phyloP scores from a whole-genome alignment of 2,113 vertebrate genomes.

The Tenebrosternarchus preto region DNA sequence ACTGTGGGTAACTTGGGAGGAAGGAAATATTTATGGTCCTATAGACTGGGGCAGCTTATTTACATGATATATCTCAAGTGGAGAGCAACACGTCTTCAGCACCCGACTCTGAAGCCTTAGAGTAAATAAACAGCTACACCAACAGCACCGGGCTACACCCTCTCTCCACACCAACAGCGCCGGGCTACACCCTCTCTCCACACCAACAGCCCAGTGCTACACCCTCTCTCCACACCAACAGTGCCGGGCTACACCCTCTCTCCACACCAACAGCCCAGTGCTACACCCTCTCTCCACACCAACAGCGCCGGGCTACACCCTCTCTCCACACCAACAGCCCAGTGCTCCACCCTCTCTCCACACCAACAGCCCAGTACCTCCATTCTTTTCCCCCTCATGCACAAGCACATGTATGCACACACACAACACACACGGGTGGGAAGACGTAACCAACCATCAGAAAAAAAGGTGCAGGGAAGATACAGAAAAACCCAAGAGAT shows the following conservation, averaged over 20 bases:
- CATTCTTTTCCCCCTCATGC: too few species aligned
- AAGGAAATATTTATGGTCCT: constrained; percentile 62
- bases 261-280: too few species aligned
- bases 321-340: too few species aligned
- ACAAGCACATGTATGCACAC: not conserved
- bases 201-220: too few species aligned
- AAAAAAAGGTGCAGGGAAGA: not conserved
- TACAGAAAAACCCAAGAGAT: not conserved
- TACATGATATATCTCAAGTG: constrained; percentile 76
- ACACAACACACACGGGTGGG: not conserved
- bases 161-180: constrained; percentile 41
- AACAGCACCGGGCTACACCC: too few species aligned
- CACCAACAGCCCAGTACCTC: too few species aligned
- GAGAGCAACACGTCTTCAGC: constrained; percentile 71
- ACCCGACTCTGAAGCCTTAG: constrained; percentile 47
- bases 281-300: too few species aligned
- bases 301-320: constrained; percentile 65
- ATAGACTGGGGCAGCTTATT: constrained; percentile 63
- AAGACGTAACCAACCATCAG: not conserved
- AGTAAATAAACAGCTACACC: too few species aligned
- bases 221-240: too few species aligned
- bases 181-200: constrained; percentile 61
- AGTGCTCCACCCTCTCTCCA: too few species aligned
- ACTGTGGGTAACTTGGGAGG: constrained; percentile 21
- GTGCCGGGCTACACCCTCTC: too few species aligned